These are phyloP conservation scores for Homarus gammarus DNA, from an alignment of 2,888 invertebrate genomes.

Conservation along the genomic window DNA sequence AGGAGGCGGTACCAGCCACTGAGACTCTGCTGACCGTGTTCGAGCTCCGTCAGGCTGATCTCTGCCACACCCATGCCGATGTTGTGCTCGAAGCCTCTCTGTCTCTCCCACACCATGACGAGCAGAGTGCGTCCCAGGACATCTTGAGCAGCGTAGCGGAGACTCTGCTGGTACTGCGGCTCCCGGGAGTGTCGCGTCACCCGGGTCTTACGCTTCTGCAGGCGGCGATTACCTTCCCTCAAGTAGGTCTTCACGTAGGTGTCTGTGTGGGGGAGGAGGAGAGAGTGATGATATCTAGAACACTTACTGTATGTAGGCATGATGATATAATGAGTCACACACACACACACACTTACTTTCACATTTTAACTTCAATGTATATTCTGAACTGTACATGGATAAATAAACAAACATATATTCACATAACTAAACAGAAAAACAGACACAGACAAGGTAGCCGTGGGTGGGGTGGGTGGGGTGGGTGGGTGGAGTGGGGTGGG, in stretches of 20 bases:
- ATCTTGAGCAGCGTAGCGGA: slow-evolving; percentile 86
- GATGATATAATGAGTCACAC: no score
- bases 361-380: no score
- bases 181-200: slow-evolving; percentile 89
- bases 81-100: slow-evolving; percentile 92
- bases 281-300: neutral
- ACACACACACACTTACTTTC: no score
- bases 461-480: no score
- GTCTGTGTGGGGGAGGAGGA: slow-evolving; percentile 82
- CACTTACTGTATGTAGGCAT: no score
- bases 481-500: no score
- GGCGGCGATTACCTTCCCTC: slow-evolving; percentile 91
- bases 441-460: no score
- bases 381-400: no score
- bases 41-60: slow-evolving; percentile 89
- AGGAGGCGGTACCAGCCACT: slow-evolving; percentile 95
- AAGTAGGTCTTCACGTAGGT: slow-evolving; percentile 97
- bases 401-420: no score
- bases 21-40: slow-evolving; percentile 86
- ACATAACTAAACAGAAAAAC: no score
- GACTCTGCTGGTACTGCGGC: slow-evolving; percentile 92
- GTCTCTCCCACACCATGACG: slow-evolving; percentile 95
- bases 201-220: slow-evolving; percentile 94
- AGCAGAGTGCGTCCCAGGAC: slow-evolving; percentile 85
- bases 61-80: slow-evolving; percentile 89